phyloP scores from a whole-genome alignment of 2,888 invertebrate genomes.

The Acholoe squamosa region DNA sequence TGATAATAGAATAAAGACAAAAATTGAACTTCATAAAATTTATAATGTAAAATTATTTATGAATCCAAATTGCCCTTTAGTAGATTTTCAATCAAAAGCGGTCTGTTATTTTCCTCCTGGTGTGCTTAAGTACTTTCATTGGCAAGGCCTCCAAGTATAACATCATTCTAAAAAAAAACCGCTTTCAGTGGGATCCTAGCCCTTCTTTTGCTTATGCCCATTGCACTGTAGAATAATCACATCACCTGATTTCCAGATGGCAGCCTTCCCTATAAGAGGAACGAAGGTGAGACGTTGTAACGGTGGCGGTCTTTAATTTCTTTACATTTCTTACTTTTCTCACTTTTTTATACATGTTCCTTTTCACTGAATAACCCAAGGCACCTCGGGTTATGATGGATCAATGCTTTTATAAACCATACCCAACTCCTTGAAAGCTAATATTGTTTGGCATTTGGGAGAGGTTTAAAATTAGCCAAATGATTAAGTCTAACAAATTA shows the following conservation, averaged over 20 bases:
- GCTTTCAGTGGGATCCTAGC: no score
- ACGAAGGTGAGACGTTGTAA: slow-evolving; percentile 52
- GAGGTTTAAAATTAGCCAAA: background rate
- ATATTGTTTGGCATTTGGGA: background rate
- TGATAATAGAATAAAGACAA: no score
- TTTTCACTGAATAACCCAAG: background rate
- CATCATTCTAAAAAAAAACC: no score
- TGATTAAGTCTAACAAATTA: background rate
- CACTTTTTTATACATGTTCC: background rate
- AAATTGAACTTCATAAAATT: no score
- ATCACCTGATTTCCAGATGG: slow-evolving; percentile 47
- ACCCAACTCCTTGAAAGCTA: background rate
- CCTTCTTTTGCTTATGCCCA: no score
- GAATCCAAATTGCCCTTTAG: no score
- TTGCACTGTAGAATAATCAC: background rate
- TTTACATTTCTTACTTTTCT: background rate
- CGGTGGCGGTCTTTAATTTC: slow-evolving; percentile 7
- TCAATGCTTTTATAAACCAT: background rate
- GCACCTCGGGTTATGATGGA: background rate
- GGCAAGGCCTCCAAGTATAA: no score
- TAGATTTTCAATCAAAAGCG: no score
- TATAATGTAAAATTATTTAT: no score
- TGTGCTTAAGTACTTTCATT: no score
- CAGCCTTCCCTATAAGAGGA: slow-evolving; percentile 54
- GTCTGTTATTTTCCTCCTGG: no score